Base-by-base conservation (phyloP, 2,888 invertebrate genomes). In the Formica aserva region DNA sequence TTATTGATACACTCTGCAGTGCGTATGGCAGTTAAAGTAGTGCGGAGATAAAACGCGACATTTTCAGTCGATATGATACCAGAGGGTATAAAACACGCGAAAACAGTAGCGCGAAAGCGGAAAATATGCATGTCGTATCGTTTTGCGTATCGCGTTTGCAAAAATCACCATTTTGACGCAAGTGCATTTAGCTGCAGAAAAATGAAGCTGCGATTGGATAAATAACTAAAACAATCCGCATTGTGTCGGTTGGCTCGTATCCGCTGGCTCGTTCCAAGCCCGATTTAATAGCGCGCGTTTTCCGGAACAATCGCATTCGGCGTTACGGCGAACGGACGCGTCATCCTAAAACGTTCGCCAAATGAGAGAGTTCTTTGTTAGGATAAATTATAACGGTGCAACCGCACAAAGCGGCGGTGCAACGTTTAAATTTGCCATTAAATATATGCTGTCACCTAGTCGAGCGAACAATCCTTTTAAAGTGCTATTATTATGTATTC, bases 381-480 rank as follows among this genome's bases (percentile, higher is more conserved):
- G 22, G 60, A 62, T 80, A 72, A 80, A 80, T 80, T 72, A 80
- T 72, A 72, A 72, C 18, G 29, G 45, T 26, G 26, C 38, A 18
- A 72, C 74, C 60, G 26, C 60, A 72, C 74, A 72, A 72, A 78
- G 60, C 74, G 45, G 18, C 74, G 35, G 13, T 26, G 60, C n/a
- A 72, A 35, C 45, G 60, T 72, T 80, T 72, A 72, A 80, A 80
- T 60, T 35, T 45, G 35, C 60, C 26, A 35, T 45, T 72, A 18
- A 57, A 26, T 80, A 60, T 72, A 60, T 32, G 60, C 60, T 80
- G 74, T 80, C 74, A 78, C 74, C 78, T 60, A 60, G 60, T 13
- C 57, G 78, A 4, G 41, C 41, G 71, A 69, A 78, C 62, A 83
- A 67, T 78, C 57, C 66, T 78, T 77, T 83, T 62, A 48, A 60